Evolutionary conservation across 37 sponge, comb jelly and placozoan genomes (phyloP).

Genomic region (Halisarca cf. caerulea): DNA sequence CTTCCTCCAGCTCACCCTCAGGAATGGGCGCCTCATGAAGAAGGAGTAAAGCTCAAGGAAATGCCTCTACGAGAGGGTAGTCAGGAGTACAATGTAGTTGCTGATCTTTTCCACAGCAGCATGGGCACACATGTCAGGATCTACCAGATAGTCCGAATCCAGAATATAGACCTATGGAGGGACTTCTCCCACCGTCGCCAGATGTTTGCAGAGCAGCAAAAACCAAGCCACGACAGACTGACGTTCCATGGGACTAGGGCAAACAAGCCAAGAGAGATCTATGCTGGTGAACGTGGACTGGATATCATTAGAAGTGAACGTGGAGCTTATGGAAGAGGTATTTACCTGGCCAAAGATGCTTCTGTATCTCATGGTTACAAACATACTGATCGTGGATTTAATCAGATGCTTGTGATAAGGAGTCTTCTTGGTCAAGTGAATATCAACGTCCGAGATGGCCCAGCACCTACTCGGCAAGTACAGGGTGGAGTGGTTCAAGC

Average conservation of each 20-base stretch:
- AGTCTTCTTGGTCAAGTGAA: not conserved
- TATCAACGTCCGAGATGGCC: not conserved
- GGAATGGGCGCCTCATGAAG: not conserved
- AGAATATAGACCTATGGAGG: conserved; percentile 13
- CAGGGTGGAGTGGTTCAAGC: not conserved
- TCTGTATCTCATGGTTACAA: conserved; percentile 55
- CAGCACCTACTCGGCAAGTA: not conserved
- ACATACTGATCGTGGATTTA: not conserved
- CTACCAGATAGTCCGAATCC: not conserved
- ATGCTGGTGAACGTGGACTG: conserved; percentile 45
- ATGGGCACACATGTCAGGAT: not conserved
- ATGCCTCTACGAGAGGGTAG: not conserved
- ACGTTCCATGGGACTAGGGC: conserved; percentile 64
- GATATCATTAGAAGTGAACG: conserved; percentile 43
- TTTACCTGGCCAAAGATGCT: conserved; percentile 69
- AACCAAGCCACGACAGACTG: not conserved
- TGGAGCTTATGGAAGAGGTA: conserved; percentile 69
- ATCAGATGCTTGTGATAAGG: conserved; percentile 1
- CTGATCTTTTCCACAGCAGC: conserved; percentile 9
- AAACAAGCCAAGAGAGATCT: conserved; percentile 46
- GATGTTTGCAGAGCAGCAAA: not conserved
- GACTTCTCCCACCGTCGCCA: not conserved
- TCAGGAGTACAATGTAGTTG: conserved; percentile 1
- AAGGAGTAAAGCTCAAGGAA: not conserved
- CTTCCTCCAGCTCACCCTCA: not conserved